Evolutionary conservation across 2,888 invertebrate species (phyloP), one percentile per base, ranked within the genome.

Genomic region (Caenorhabditis uteleia): DNA sequence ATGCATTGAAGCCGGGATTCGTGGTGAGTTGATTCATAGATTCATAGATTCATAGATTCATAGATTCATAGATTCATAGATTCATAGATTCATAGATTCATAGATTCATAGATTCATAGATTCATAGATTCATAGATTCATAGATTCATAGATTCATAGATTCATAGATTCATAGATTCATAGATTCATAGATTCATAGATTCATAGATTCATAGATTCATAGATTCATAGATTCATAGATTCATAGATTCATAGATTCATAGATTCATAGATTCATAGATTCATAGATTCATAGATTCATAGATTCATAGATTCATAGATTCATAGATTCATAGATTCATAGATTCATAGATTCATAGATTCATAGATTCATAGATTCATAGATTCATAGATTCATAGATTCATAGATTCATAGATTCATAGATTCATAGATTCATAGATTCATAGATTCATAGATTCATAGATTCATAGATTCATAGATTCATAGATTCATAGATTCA

Each of bases 1-100:
- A 62, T 31, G 48, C 68, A 12, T 26, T 68, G 34, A 70, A 70
- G 43, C 70, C 70, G 14, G 47, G 31, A n/a, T 38, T 67, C 29
- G 29, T 70, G 51, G 66, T 66, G 16, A 25, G 50, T 3, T n/a
- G 2, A 25, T 16, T 10, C 8, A 26, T 21, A 18, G 3, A 18
- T 25, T 47, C 3, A 14, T 18, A n/a, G n/a, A n/a, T n/a, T n/a
- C n/a, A 18, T 2, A 2, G 4, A 31, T 29, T 12, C 20, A 8
- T 27, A 8, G 45, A 12, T 33, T 21, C 23, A 38, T 34, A 6
- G 38, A 38, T 10, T 36, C 20, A n/a, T 20, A 8, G 4, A 44
- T 3, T 16, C 6, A 16, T 14, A 18, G 8, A 4, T 50, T 67
- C 18, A 18, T 2, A 2, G 4, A 31, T 29, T 12, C 20, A 8